Base-by-base conservation (phyloP, 2,888 invertebrate species). In the Netelia melanura region DNA sequence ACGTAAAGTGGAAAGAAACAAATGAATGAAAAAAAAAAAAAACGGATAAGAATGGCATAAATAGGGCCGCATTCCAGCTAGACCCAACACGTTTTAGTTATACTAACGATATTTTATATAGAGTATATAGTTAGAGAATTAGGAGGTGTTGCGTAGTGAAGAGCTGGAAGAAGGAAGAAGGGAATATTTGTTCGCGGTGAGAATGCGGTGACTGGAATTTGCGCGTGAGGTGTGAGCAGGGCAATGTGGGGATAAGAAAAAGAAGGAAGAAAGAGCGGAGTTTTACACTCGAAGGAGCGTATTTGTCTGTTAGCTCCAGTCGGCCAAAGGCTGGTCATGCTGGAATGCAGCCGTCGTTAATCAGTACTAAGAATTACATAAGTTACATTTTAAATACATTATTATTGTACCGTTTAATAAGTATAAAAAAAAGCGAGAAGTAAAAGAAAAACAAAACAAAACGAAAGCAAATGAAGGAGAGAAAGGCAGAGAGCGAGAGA, bases 241-340 rank as follows among this genome's bases (percentile, higher is more conserved):
- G 30, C 30, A 30, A 30, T 30, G 30, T 30, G 30, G 30, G 30
- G 30, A 30, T 30, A 30, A 30, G 30, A 30, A 30, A 30, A 30
- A 58, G 58, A 58, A 64, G 75, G 68, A 43, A 68, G 64, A 67
- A 23, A 21, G 64, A 64, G 21, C 38, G 81, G 75, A 89, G 91
- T 92, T 90, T 90, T 90, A 91, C 90, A 91, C 90, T 91, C 90
- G 87, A 91, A 89, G 93, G 93, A 92, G 93, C 93, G 89, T 92
- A 92, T 93, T 93, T 94, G 93, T 94, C 93, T 94, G 93, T 94
- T 94, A 93, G 93, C 93, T 93, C 93, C 93, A 90, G 90, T 92
- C 91, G 91, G 92, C 93, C 93, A 92, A 93, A 92, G 91, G 92
- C 91, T 93, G 92, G 93, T 93, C 92, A 91, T 89, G 93, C 93